A percentile compares a stretch with the other conserved stretches of the same genome.
phyloP scores from a whole-genome alignment of 2,888 invertebrate species.

The Platynereis dumerilii region DNA sequence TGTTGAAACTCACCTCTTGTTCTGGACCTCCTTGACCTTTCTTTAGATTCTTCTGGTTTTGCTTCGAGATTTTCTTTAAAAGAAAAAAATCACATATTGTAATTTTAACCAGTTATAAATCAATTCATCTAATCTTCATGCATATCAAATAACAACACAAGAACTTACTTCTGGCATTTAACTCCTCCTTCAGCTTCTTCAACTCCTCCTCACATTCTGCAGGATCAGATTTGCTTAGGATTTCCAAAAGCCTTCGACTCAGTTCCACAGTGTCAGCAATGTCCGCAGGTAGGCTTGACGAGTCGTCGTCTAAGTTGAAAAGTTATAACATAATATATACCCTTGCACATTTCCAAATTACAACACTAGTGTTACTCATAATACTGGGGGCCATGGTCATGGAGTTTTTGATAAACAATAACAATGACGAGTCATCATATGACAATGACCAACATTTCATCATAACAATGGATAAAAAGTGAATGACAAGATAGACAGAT shows the following conservation, averaged over 20 bases:
- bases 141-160: not conserved
- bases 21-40: constrained; percentile 14
- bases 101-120: constrained; percentile 13
- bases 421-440: too few relatives aligned
- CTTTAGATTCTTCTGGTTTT: constrained; percentile 50
- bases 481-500: too few relatives aligned
- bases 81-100: constrained; percentile 13
- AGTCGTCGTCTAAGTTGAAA: constrained; percentile 3
- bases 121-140: too few relatives aligned
- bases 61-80: constrained; percentile 37
- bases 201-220: constrained; percentile 58
- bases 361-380: too few relatives aligned
- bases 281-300: constrained; percentile 35
- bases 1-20: too few relatives aligned
- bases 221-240: constrained; percentile 53
- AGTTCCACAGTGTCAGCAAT: constrained; percentile 60
- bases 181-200: constrained; percentile 55
- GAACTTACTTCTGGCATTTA: constrained; percentile 23
- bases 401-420: too few relatives aligned
- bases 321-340: not conserved
- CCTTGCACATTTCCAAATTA: too few relatives aligned
- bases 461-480: too few relatives aligned
- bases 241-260: constrained; percentile 58
- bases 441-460: too few relatives aligned
- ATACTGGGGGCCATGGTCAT: too few relatives aligned